Evolutionary conservation across 2,888 invertebrate species (phyloP), one percentile per base, ranked within the genome.

Genomic region (Adela reaumurella): DNA sequence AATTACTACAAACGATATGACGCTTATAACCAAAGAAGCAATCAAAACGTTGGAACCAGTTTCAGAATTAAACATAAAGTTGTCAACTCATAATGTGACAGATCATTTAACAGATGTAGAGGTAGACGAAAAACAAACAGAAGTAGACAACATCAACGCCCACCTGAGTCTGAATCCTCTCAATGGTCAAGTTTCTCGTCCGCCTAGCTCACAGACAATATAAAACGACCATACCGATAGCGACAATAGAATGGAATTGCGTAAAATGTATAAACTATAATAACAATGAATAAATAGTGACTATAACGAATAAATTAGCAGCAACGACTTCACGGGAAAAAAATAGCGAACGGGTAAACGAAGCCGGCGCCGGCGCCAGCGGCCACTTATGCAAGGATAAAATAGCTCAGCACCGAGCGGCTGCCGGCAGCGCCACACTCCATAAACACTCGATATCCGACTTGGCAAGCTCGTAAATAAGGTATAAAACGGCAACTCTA

Each of bases 271-370:
- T 35, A 24, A 24, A 24, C 5, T 35, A 14, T 8, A 14, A 14
- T 35, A 35, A 35, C 35, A 35, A 35, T 19, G 50, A 50, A 47
- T 50, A 50, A 50, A 50, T 46, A 50, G 44, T 46, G 20, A 46
- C 16, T 65, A 70, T 70, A 72, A 73, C 74, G 71, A 74, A 77
- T 77, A 76, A 72, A 74, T 76, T 73, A 74, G 69, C 65, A 67
- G 61, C 61, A 35, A 63, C 64, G 64, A 62, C 63, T 64, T 41
- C 41, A 65, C 63, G 64, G 68, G 69, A 74, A 76, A 76, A n/a
- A 77, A 77, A 77, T 70, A 70, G 69, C 68, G 35, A 35, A 14
- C 35, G 35, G 35, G 14, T 35, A 35, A 35, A 35, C 35, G 63
- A 59, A 60, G 57, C 66, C 65, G 74, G 68, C 76, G 71, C 71